Evolutionary conservation across 2,113 vertebrate genomes (phyloP).

Genomic region (Etheostoma spectabile): DNA sequence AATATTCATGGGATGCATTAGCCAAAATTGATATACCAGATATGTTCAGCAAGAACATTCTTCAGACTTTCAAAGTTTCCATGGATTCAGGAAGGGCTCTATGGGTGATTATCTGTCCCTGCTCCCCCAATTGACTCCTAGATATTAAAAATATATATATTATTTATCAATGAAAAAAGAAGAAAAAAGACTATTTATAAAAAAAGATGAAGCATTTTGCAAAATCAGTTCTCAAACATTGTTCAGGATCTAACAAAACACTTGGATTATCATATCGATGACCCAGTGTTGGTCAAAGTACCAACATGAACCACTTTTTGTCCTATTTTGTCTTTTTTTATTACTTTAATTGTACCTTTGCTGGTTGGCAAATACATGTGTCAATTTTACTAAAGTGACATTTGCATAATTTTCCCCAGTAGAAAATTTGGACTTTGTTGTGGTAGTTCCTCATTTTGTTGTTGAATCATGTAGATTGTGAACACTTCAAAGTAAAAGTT

Average conservation of each 20-base stretch:
- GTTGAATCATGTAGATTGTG: conserved; percentile 89
- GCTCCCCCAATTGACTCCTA: conserved; percentile 70
- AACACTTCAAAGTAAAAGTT: conserved; percentile 81
- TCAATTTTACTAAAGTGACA: conserved; percentile 80
- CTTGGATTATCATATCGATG: conserved; percentile 55
- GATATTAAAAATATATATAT: conserved; percentile 77
- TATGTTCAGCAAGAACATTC: conserved; percentile 65
- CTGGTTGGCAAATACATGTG: conserved; percentile 79
- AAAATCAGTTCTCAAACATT: conserved; percentile 65
- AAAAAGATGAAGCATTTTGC: conserved; percentile 67
- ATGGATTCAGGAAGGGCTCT: conserved; percentile 80
- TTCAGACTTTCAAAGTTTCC: conserved; percentile 73
- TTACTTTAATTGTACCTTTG: conserved; percentile 76
- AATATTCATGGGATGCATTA: conserved; percentile 83
- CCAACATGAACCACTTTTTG: conserved; percentile 69
- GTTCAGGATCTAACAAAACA: conserved; percentile 58
- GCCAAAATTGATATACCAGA: conserved; percentile 75
- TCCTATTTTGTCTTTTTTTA: conserved; percentile 74
- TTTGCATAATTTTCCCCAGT: conserved; percentile 79
- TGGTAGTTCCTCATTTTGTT: conserved; percentile 89
- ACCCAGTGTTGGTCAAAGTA: conserved; percentile 53
- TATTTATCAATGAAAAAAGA: conserved; percentile 74
- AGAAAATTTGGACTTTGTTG: conserved; percentile 86
- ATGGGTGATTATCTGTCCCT: conserved; percentile 70
- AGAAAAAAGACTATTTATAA: conserved; percentile 72